These are phyloP conservation scores for Sisyra terminalis DNA, from an alignment of 2,888 invertebrate species.

Conservation along the genomic window DNA sequence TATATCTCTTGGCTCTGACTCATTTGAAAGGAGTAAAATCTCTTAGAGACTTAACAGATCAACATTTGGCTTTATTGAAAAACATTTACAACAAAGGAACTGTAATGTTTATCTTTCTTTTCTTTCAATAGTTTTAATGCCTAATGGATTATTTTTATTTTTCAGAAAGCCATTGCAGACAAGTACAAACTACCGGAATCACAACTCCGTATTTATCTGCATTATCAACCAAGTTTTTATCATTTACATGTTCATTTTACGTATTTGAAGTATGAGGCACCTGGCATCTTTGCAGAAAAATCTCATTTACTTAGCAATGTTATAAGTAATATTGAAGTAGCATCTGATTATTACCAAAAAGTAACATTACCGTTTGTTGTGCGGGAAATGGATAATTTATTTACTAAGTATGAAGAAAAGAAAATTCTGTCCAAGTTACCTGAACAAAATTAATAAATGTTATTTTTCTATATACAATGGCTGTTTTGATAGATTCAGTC, in stretches of 20 bases:
- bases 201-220: constrained; percentile 71
- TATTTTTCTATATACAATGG: constrained; percentile 5
- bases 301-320: constrained; percentile 78
- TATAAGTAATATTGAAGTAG: constrained; percentile 75
- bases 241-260: constrained; percentile 93
- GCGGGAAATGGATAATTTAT: constrained; percentile 58
- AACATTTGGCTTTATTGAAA: constrained; percentile 65
- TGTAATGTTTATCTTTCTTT: constrained; percentile 29
- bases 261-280: constrained; percentile 58
- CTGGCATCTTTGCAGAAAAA: constrained; percentile 69
- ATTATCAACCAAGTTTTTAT: constrained; percentile 95
- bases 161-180: constrained; percentile 54
- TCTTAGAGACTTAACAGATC: constrained; percentile 60
- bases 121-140: background rate
- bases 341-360: constrained; percentile 68
- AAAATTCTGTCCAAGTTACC: constrained; percentile 31
- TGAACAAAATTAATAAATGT: constrained; percentile 7
- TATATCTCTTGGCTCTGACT: constrained; percentile 75
- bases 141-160: constrained; percentile 13
- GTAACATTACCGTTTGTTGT: constrained; percentile 67
- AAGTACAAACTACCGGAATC: constrained; percentile 55
- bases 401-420: constrained; percentile 41
- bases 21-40: constrained; percentile 60
- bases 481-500: constrained; percentile 20
- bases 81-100: constrained; percentile 63